These are phyloP conservation scores for Catostylus mosaicus DNA, from an alignment of 30 jellyfish, hydroid and myxozoan species.

Conservation along the genomic window DNA sequence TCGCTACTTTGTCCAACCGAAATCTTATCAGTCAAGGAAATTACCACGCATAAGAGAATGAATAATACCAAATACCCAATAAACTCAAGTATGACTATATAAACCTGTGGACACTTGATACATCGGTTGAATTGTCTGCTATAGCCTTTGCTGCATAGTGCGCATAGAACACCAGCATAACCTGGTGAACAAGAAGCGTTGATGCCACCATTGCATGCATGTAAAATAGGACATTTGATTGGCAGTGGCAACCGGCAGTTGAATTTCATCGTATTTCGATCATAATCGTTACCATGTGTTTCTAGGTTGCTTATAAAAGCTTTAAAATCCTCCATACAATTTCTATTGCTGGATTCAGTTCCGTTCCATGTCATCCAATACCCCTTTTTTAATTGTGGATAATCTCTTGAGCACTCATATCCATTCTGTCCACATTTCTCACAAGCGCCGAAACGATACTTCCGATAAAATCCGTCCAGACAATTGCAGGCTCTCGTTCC, in stretches of 20 bases:
- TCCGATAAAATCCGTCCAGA: conserved; percentile 23
- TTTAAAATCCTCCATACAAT: not conserved
- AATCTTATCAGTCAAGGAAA: conserved; percentile 49
- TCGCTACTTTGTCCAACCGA: not conserved
- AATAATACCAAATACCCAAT: conserved; percentile 15
- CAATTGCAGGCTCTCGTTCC: conserved; percentile 50
- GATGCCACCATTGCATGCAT: conserved; percentile 62
- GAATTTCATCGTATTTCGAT: conserved; percentile 12
- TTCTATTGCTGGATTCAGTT: not conserved
- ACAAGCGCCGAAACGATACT: conserved; percentile 47
- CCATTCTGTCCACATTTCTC: conserved; percentile 31
- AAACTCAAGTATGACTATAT: conserved; percentile 10
- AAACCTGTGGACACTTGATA: conserved; percentile 31
- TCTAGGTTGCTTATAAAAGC: conserved; percentile 34
- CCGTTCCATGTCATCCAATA: conserved; percentile 57
- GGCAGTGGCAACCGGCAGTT: conserved; percentile 39
- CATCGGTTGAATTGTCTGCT: conserved; percentile 32
- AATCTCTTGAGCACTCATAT: conserved; percentile 38
- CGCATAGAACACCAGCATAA: conserved; percentile 65
- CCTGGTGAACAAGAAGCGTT: conserved; percentile 30
- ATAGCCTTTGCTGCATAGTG: conserved; percentile 28
- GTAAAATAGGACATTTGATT: conserved; percentile 30
- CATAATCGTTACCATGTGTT: conserved; percentile 9
- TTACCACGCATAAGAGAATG: conserved; percentile 25
- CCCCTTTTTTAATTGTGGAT: conserved; percentile 29